Base-by-base conservation (phyloP, 1,140 invertebrate genomes). In the Drosophila pandora region DNA sequence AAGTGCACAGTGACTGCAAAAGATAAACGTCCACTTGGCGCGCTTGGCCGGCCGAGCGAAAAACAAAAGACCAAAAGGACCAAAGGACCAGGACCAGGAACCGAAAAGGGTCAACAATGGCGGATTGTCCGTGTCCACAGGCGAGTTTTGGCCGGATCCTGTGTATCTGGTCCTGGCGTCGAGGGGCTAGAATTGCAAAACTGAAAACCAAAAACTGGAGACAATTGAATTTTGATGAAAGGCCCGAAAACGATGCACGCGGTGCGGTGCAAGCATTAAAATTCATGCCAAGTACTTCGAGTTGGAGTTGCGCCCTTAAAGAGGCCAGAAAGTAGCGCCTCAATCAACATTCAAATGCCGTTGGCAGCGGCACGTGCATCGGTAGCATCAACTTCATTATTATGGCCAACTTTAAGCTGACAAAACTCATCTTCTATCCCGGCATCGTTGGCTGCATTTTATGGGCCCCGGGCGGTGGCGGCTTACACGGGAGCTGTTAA, bases 181-280 rank as follows among this genome's bases (percentile, higher is more conserved):
- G 59, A 87, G 82, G 67, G 78, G 55, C 54, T 22, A 3, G 43
- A 47, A 47, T 10, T 47, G 43, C 21, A 10, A n/a, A 43, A 23
- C 43, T 47, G 9, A 43, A 55, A 60, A 61, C 63, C 52, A 60
- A 57, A 82, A 82, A 69, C 73, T 59, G 76, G 75, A 75, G 76
- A 85, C 81, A 85, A 85, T 85, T 85, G 81, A 77, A 85, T 85
- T 85, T 82, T 85, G 81, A 85, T 85, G 82, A 85, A 85, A 87
- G 58, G 75, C 64, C 59, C 41, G 49, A 62, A 58, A 60, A 52
- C 30, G 34, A 8, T 48, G 25, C 63, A 28, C 5, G 25, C 5
- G 3, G 25, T 5, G 25, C 25, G 17, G 17, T 17, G 17, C 25
- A 21, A 73, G 52, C 55, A 67, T 75, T 77, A 52, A 82, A 87